These are phyloP conservation scores for Chionis minor DNA, from an alignment of 2,113 vertebrate genomes.

Conservation along the genomic window DNA sequence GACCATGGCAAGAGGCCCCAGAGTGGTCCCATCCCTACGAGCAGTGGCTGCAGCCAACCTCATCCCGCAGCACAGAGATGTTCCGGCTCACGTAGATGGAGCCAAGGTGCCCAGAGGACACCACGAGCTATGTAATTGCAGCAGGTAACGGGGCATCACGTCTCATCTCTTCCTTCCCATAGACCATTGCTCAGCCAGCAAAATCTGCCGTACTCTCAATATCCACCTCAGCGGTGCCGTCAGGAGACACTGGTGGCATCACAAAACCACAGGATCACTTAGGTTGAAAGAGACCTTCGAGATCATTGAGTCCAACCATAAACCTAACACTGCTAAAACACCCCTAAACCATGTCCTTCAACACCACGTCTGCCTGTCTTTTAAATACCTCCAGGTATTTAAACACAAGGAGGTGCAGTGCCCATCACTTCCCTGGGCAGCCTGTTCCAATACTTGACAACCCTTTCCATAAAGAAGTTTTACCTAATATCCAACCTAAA, in stretches of 20 bases:
- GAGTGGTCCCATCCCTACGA: not conserved
- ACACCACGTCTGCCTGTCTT: too few relatives aligned
- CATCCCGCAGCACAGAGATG: not conserved
- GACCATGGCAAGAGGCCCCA: not conserved
- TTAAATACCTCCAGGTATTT: too few relatives aligned
- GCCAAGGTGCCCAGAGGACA: not conserved
- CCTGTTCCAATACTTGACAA: too few relatives aligned
- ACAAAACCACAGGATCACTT: too few relatives aligned
- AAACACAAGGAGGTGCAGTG: too few relatives aligned
- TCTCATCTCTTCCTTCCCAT: not conserved
- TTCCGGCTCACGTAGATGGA: rapidly evolving
- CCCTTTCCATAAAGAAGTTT: too few relatives aligned
- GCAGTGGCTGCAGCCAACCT: not conserved
- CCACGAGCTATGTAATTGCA: rapidly evolving
- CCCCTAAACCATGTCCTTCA: too few relatives aligned
- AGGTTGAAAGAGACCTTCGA: too few relatives aligned
- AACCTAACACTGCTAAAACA: too few relatives aligned
- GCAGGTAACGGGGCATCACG: not conserved
- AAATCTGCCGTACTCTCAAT: not conserved
- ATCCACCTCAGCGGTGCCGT: not conserved
- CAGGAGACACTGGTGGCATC: not conserved
- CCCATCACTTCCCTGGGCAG: too few relatives aligned
- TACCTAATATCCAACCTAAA: too few relatives aligned
- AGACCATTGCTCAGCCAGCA: not conserved
- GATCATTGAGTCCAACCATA: too few relatives aligned